Evolutionary conservation across 2,888 invertebrate genomes (phyloP).

Genomic region (Hemicrepidius hirtus): DNA sequence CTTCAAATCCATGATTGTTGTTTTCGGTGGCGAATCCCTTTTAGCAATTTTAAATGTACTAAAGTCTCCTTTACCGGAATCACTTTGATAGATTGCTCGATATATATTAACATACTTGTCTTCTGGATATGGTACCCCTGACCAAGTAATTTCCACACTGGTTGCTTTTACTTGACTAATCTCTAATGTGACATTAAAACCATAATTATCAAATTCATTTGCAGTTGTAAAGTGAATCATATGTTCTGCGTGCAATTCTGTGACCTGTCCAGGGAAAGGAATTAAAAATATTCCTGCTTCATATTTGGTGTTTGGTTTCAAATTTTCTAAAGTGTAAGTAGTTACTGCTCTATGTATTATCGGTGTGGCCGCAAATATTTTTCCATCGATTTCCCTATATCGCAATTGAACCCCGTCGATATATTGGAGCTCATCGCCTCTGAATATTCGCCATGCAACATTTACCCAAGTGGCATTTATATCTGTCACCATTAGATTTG

Average conservation of each 20-base stretch:
- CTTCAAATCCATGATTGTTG: conserved; percentile 80
- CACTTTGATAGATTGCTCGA: conserved; percentile 87
- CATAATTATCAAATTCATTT: conserved; percentile 85
- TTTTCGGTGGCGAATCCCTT: conserved; percentile 80
- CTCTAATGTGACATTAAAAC: conserved; percentile 86
- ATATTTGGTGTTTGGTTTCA: conserved; percentile 86
- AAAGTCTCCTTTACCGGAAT: conserved; percentile 82
- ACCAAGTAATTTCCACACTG: conserved; percentile 87
- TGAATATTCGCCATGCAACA: conserved; percentile 88
- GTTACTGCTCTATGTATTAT: conserved; percentile 89
- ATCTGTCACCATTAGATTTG: conserved; percentile 82
- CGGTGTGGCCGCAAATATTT: conserved; percentile 89
- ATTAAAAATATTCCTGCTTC: conserved; percentile 89
- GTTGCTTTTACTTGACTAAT: conserved; percentile 84
- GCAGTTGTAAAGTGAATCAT: conserved; percentile 83
- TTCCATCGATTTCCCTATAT: conserved; percentile 87
- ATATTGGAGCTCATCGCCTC: conserved; percentile 85
- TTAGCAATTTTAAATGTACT: conserved; percentile 86
- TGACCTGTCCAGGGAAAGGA: conserved; percentile 86
- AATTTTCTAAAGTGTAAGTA: conserved; percentile 83
- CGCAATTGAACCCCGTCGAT: conserved; percentile 92
- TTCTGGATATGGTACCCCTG: conserved; percentile 90
- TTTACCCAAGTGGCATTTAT: conserved; percentile 87
- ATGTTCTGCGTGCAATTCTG: conserved; percentile 84
- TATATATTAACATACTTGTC: conserved; percentile 94